Evolutionary conservation across 2,888 invertebrate species (phyloP), one percentile per base, ranked within the genome.

Genomic region (Xestoiulus laeticollis): DNA sequence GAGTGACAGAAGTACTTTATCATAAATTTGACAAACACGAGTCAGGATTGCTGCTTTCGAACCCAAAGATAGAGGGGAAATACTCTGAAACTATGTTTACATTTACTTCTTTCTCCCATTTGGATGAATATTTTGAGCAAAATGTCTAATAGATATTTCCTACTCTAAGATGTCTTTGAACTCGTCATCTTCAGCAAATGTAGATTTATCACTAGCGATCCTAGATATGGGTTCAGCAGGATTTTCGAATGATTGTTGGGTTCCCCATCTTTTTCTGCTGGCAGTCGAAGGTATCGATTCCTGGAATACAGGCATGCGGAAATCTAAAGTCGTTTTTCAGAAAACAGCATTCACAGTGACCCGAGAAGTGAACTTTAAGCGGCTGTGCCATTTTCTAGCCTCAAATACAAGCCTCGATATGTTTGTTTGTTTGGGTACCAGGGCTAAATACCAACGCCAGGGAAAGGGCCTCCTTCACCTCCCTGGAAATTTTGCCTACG

Each of bases 111-210:
- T 53, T n/a, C 59, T n/a, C 22, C n/a, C 22, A 59, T 16, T 48
- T 48, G 48, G 6, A 48, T 16, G 1, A 14, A 4, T 10, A 68
- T 22, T 68, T 26, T 68, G 68, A 68, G n/a, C 68, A 78, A 30
- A 78, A 30, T 78, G 30, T 78, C 78, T 30, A 78, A 78, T 78
- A 78, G n/a, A 22, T 14, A 3, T 68, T 68, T 85, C 85, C 85
- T 85, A 96, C 96, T 96, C 96, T 89, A 96, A 92, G 89, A 96
- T 94, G 90, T 95, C 94, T 6, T 95, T 95, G 90, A 95, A 94
- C 90, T 89, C 89, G 59, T 88, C 89, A 26, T 88, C 88, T 33
- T 95, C 94, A 90, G 95, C 95, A 44, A 94, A 94, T 30, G 91
- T 91, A 91, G 91, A 91, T 88, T 91, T 91, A 12, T 38, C 44